These are phyloP conservation scores for Bathybates hornii DNA, from an alignment of 2,113 vertebrate genomes.

Conservation along the genomic window DNA sequence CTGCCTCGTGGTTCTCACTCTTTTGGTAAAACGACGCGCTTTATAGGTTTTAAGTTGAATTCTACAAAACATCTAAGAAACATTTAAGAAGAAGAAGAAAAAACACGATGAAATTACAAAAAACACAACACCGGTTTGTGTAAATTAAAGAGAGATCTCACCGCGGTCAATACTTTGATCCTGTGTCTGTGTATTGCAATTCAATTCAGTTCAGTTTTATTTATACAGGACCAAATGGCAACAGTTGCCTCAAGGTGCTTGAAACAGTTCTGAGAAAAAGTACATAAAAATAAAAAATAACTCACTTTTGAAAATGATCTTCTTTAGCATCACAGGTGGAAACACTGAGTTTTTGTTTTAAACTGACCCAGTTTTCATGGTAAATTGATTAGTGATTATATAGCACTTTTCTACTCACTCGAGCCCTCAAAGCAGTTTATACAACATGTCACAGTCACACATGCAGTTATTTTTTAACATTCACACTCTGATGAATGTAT, in stretches of 20 bases:
- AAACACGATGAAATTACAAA: neutral
- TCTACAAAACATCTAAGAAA: neutral
- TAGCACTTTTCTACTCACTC: neutral
- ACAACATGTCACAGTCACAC: neutral
- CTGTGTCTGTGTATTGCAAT: neutral
- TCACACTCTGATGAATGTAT: neutral
- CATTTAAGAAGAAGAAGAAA: neutral
- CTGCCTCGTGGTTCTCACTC: neutral
- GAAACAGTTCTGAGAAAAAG: neutral
- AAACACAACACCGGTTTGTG: neutral
- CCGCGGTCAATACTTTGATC: neutral
- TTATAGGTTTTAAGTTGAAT: fast-evolving
- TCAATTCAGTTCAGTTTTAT: neutral
- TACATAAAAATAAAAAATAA: neutral
- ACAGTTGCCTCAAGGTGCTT: neutral
- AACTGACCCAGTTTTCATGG: neutral
- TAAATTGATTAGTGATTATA: neutral
- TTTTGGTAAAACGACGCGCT: neutral
- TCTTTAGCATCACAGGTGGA: fast-evolving
- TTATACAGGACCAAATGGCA: neutral
- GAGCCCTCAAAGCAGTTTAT: neutral
- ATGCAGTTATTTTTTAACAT: neutral
- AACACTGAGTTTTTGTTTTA: neutral
- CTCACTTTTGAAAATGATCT: neutral
- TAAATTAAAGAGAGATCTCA: neutral